A percentile compares a stretch with the other conserved stretches of the same genome.
Conservation (phyloP, 2,888 invertebrate species). For the Hemicrepidius hirtus region DNA sequence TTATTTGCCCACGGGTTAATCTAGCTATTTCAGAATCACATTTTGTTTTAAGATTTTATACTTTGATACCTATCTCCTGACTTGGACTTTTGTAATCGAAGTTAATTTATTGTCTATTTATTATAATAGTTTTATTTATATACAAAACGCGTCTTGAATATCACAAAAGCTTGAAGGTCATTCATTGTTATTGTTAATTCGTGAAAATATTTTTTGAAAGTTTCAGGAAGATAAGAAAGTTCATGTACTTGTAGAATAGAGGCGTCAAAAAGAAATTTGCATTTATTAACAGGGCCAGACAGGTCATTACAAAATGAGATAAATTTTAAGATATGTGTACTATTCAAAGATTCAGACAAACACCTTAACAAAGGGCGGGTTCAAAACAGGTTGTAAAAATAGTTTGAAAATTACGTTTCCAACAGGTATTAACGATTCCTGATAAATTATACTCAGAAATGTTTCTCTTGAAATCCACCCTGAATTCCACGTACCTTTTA, state of each 20-base stretch:
- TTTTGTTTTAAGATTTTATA: neutral
- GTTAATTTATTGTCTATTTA: neutral
- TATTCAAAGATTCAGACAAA: no score
- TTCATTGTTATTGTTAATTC: neutral
- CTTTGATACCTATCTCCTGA: neutral
- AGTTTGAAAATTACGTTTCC: no score
- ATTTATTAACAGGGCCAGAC: constrained; percentile 8
- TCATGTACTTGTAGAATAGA: neutral
- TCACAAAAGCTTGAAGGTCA: neutral
- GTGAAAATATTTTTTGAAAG: neutral
- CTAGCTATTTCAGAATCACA: neutral
- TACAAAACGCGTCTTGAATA: no score
- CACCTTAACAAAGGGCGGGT: no score
- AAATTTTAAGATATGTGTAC: neutral
- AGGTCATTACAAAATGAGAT: neutral
- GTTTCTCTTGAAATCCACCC: no score
- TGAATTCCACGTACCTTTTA: no score
- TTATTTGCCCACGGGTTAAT: constrained; percentile 7
- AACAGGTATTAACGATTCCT: no score
- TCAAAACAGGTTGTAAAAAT: neutral
- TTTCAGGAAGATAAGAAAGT: neutral
- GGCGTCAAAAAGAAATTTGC: constrained; percentile 21
- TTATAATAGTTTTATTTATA: no score
- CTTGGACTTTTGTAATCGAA: neutral
- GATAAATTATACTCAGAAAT: no score